Base-by-base conservation (phyloP, 2,797 vertebrate genomes). In the Semaprochilodus insignis region DNA sequence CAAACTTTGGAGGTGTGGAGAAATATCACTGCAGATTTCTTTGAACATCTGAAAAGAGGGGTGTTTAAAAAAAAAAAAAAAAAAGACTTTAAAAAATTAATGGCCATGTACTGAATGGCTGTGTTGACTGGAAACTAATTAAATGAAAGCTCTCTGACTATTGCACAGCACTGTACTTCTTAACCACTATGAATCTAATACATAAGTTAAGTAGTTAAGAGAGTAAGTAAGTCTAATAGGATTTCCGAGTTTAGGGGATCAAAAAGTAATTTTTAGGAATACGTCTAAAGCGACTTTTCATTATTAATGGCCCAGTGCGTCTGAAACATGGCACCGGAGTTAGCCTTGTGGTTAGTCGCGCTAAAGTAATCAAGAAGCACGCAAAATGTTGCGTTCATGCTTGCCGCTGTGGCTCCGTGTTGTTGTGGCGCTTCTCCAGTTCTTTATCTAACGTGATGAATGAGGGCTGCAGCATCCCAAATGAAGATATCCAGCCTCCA, bases 381-480 rank as follows among this genome's bases (percentile, higher is more conserved):
- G 81, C 63, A 48, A 83, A 74, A 77, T n/a, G 59, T 63, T 66
- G 71, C 36, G 82, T 78, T 75, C 81, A 89, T 86, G 78, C 81
- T 88, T 76, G 60, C 71, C 40, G 67, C 23, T n/a, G 80, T 73
- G 51, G 55, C 76, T 79, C 44, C 15, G 31, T 34, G 71, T 75
- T 73, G 79, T 76, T 71, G 62, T 81, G 80, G 80, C 79, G 82
- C 63, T 77, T 79, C 88, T 88, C 89, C 91, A 83, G 85, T 89
- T 92, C 87, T 90, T 90, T 88, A 85, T 91, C 87, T 90, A 86
- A 83, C 74, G 88, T 94, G 93, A 94, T 93, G 92, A 94, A 95
- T 91, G 92, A 92, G 91, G 82, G 88, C 86, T 82, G 90, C 89
- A 88, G 90, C 87, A 84, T 92, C 90, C 87, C 89, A 93, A 93